Base-by-base conservation (phyloP, 2,113 vertebrate species). In the Athene cunicularia region DNA sequence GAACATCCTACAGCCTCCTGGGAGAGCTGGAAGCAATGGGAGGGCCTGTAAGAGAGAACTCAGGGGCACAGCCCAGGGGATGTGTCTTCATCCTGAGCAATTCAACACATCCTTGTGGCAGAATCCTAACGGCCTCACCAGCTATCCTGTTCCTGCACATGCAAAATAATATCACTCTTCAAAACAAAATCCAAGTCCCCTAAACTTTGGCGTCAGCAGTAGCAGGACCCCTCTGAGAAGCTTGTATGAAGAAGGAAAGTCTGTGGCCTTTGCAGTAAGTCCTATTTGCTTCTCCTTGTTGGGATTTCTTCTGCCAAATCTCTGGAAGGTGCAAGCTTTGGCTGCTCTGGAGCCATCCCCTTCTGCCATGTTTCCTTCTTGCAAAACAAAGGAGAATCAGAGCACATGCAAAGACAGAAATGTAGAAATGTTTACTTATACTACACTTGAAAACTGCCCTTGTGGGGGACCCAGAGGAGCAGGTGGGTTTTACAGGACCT, bases 301-400 rank as follows among this genome's bases (percentile, higher is more conserved):
- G 58, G 39, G 35, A 64, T 74, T 92, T 85, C 55, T 93, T 80
- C 53, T 59, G 43, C 52, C 28, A 27, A 24, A 62, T 21, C n/a
- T 30, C 49, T 60, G 24, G 26, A 8, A 11, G 33, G 23, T 30
- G 56, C 32, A 32, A 76, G 39, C 6, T 7, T 11, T 90, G 62
- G 55, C 63, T 66, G 20, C 23, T 37, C 56, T 23, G 37, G 20
- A 74, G 39, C 50, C 30, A 43, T 16, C 27, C 19, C 19, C 11
- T 83, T 68, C 28, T 49, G 67, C 75, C 32, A 5, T 1, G 5
- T 56, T 76, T 86, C 41, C 53, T 70, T 74, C 81, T 81, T 30
- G 45, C 70, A 87, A 56, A 93, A 26, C 63, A 32, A 0, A 0
- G 22, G 20, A 35, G 14, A 83, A 75, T 8, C 6, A 0, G 27